Conservation (phyloP, 2,113 vertebrate species). For the Vireo altiloquus region DNA sequence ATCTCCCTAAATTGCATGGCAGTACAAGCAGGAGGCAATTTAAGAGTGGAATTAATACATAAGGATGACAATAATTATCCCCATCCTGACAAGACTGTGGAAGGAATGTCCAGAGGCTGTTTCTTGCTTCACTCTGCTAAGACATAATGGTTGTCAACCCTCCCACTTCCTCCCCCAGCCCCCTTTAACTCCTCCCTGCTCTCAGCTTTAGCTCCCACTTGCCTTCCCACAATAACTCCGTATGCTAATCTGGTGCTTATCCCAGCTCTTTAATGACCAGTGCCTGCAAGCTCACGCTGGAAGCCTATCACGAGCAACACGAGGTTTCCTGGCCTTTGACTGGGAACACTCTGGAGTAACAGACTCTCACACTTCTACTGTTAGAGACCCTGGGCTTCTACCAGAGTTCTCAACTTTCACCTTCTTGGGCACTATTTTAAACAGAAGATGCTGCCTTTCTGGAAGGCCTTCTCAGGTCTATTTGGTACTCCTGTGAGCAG, state of each 20-base stretch:
- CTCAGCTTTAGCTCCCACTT: background rate
- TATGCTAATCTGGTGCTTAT: slow-evolving; percentile 32
- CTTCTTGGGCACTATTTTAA: background rate
- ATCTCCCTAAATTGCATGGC: background rate
- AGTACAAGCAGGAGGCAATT: background rate
- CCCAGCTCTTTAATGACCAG: background rate
- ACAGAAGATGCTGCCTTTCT: background rate
- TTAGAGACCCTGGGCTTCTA: background rate
- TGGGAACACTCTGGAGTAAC: background rate
- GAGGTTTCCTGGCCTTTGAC: background rate
- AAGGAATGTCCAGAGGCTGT: background rate
- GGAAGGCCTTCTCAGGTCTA: background rate
- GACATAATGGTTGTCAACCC: background rate
- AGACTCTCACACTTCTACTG: background rate
- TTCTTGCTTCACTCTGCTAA: background rate
- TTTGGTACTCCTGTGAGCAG: background rate
- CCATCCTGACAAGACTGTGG: background rate
- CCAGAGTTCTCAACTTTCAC: background rate
- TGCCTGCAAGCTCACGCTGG: background rate
- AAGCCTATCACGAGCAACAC: background rate
- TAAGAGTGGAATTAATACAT: background rate
- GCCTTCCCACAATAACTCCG: slow-evolving; percentile 14
- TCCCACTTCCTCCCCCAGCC: background rate
- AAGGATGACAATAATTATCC: background rate
- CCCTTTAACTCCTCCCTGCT: slow-evolving; percentile 4